Base-by-base conservation (phyloP, 2,113 vertebrate species). In the Microtus richardsoni region DNA sequence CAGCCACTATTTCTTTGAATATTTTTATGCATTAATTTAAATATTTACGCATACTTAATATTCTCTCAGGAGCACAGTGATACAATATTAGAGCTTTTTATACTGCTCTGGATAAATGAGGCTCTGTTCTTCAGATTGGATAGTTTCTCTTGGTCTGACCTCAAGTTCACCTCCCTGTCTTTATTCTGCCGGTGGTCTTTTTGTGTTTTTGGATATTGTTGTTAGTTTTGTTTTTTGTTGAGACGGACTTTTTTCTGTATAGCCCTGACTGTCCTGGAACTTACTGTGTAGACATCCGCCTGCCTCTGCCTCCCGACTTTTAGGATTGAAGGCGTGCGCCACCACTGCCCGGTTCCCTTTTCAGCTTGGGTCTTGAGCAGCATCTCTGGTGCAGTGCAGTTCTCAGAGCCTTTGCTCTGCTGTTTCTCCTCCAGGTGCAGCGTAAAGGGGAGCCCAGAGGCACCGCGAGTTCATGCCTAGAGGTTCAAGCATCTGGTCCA, bases 1-100 rank as follows among this genome's bases (percentile, higher is more conserved):
- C 44, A 86, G 47, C 58, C 52, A 36, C 26, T 71, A 24, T 82
- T n/a, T 93, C 62, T 93, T 93, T 80, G 86, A 30, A 62, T 80
- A 58, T 89, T 66, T 88, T 88, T 33, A 54, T 12, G 5, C 8
- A 26, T 28, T 83, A 21, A n/a, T n/a, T 28, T 87, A 16, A 10
- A 14, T 26, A 36, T 79, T 62, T 30, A 68, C 7, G 3, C 52
- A 58, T 58, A 39, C 2, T 58, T n/a, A 80, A 24, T 30, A 54
- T 33, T 54, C 74, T 73, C 79, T 60, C 6, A 77, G 58, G 62
- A 54, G 7, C 60, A 14, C 1, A 62, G 26, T 84, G 80, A n/a
- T 6, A 64, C 75, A 77, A n/a, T 91, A 47, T 78, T 91, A 91
- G 71, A 75, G 52, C 22, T 86, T 92, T 82, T 52, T 7, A 58